These are phyloP conservation scores for Eilema caniola DNA, from an alignment of 2,888 invertebrate species.

Conservation along the genomic window DNA sequence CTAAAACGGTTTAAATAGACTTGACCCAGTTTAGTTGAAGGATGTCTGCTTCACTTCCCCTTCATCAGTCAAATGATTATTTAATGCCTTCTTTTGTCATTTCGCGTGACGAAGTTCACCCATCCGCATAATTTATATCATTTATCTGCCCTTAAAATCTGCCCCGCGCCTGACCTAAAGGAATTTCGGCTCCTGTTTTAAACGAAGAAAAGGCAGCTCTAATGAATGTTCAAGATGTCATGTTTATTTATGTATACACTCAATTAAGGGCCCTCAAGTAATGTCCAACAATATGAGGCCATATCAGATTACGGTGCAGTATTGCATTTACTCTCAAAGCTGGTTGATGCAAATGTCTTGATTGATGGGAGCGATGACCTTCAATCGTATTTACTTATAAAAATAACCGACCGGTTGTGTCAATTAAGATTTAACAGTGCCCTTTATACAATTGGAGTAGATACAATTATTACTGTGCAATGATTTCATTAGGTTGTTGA, in stretches of 20 bases:
- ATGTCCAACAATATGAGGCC: constrained; percentile 54
- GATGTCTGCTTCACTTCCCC: constrained; percentile 45
- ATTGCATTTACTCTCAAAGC: constrained; percentile 65
- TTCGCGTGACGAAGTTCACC: constrained; percentile 45
- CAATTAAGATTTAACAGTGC: constrained; percentile 62
- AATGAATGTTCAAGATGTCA: constrained; percentile 58
- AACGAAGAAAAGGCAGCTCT: constrained; percentile 45
- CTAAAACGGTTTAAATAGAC: constrained; percentile 11
- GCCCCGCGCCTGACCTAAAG: constrained; percentile 35
- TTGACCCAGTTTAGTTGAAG: constrained; percentile 44
- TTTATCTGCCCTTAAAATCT: constrained; percentile 38
- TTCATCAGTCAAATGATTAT: constrained; percentile 29
- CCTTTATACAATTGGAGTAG: constrained; percentile 64
- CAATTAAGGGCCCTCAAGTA: constrained; percentile 66
- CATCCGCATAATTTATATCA: constrained; percentile 44
- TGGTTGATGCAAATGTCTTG: constrained; percentile 79
- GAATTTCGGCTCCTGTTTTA: constrained; percentile 33
- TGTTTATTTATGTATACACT: constrained; percentile 49
- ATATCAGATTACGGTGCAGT: constrained; percentile 75
- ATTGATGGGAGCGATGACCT: constrained; percentile 78
- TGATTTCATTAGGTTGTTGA: constrained; percentile 73
- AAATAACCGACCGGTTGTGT: constrained; percentile 52
- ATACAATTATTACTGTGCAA: constrained; percentile 74
- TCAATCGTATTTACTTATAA: constrained; percentile 59
- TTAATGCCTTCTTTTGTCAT: constrained; percentile 36